phyloP scores from a whole-genome alignment of 2,113 vertebrate genomes.

The Glaucomys volans region DNA sequence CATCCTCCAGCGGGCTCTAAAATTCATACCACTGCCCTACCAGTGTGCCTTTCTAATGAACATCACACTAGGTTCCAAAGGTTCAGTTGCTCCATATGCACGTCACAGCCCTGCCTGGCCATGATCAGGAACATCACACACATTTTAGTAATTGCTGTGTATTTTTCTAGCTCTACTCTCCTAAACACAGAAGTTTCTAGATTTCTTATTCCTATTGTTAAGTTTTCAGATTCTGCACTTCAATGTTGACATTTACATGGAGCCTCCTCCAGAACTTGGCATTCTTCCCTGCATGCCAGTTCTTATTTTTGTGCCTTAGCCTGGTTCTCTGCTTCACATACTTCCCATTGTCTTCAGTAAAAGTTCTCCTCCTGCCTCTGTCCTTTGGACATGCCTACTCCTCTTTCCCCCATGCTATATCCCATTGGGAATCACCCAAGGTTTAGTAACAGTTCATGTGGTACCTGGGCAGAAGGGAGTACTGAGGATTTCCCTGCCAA shows the following conservation, averaged over 20 bases:
- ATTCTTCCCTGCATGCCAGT: background rate
- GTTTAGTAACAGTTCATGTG: background rate
- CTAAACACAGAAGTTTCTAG: background rate
- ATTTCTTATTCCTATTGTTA: background rate
- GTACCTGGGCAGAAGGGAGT: background rate
- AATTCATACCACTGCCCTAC: background rate
- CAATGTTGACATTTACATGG: accelerated
- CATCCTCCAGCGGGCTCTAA: background rate
- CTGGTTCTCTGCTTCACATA: background rate
- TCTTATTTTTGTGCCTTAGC: background rate
- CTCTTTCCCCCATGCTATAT: background rate
- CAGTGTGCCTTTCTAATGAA: background rate
- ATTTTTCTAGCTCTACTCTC: background rate
- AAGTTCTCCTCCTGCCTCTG: background rate
- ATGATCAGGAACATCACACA: accelerated
- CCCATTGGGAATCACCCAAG: background rate
- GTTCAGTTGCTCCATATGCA: background rate
- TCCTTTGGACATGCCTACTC: background rate
- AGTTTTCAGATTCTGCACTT: background rate
- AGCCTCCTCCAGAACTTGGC: background rate
- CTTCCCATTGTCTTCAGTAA: background rate
- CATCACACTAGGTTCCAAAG: background rate
- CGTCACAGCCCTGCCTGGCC: background rate
- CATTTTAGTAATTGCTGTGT: background rate
- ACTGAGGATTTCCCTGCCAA: background rate